A percentile compares a stretch with the other conserved stretches of the same genome.
These are phyloP conservation scores for Myopa tessellatipennis DNA, from an alignment of 2,888 invertebrate genomes.

Conservation along the genomic window DNA sequence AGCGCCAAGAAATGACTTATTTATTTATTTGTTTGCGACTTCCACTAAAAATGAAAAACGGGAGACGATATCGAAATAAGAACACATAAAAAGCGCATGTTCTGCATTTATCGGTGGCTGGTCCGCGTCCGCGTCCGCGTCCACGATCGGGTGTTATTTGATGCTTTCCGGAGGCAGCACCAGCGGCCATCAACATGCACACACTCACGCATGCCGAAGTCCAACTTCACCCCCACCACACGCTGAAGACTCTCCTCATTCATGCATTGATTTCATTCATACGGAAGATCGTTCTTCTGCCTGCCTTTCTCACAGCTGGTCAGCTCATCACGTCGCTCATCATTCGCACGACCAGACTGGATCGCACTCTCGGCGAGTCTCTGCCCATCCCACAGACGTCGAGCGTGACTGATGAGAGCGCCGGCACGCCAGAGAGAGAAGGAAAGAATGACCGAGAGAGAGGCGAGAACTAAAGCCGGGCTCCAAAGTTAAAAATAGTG, in stretches of 20 bases:
- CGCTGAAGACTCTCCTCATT: background rate
- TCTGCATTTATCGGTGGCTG: slow-evolving; percentile 2
- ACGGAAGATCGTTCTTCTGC: background rate
- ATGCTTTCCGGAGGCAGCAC: slow-evolving; percentile 28
- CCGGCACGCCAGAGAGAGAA: background rate
- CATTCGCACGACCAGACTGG: background rate
- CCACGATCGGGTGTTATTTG: slow-evolving; percentile 34
- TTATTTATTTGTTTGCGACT: slow-evolving; percentile 33
- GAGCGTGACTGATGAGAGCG: background rate
- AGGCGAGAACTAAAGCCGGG: background rate
- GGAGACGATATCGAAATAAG: slow-evolving; percentile 14
- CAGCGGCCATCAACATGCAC: background rate
- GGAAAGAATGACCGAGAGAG: background rate
- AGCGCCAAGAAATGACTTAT: background rate
- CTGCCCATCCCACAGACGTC: background rate
- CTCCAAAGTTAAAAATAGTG: slow-evolving; percentile 49
- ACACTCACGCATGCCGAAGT: background rate
- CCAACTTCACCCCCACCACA: background rate
- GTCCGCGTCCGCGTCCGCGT: slow-evolving; percentile 4
- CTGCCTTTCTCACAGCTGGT: background rate
- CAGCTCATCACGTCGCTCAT: background rate
- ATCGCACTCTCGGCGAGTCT: background rate
- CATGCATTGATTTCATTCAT: slow-evolving; percentile 27
- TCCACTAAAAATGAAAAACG: slow-evolving; percentile 9
- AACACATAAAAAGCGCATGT: slow-evolving; percentile 19